Evolutionary conservation across 2,797 vertebrate species (phyloP).

Genomic region (Tokudaia muenninki): DNA sequence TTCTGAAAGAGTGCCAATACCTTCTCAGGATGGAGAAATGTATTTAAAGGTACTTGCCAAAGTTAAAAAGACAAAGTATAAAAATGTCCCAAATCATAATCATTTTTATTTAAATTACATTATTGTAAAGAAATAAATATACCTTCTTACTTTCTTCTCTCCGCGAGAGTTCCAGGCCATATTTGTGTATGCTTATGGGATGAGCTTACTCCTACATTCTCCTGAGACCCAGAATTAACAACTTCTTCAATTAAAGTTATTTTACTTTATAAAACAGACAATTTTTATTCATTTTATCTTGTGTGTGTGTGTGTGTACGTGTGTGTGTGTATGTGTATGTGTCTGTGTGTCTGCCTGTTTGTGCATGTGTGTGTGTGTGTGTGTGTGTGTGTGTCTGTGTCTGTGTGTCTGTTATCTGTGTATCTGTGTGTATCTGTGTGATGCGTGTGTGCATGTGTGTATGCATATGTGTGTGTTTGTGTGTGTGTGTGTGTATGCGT

Average conservation of each 20-base stretch:
- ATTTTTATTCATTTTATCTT: background rate
- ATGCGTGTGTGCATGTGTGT: too few relatives aligned
- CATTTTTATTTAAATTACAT: background rate
- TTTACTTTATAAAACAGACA: background rate
- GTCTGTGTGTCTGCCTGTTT: too few relatives aligned
- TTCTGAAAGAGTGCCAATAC: background rate
- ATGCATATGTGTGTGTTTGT: background rate
- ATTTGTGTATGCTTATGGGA: background rate
- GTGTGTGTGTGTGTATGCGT: background rate
- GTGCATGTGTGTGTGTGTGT: background rate
- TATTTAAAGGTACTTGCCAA: background rate
- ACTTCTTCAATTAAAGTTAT: background rate
- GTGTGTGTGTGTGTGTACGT: background rate
- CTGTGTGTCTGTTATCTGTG: background rate
- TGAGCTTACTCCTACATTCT: background rate
- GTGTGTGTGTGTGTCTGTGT: background rate
- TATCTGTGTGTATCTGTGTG: background rate
- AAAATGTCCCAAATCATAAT: background rate
- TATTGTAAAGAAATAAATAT: slow-evolving; percentile 29
- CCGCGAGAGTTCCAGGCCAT: background rate
- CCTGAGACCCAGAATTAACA: background rate
- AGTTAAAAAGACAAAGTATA: background rate
- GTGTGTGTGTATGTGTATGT: background rate
- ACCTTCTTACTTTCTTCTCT: background rate
- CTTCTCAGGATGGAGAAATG: background rate